These are phyloP conservation scores for Callocephalon fimbriatum DNA, from an alignment of 2,113 vertebrate genomes.

Conservation along the genomic window DNA sequence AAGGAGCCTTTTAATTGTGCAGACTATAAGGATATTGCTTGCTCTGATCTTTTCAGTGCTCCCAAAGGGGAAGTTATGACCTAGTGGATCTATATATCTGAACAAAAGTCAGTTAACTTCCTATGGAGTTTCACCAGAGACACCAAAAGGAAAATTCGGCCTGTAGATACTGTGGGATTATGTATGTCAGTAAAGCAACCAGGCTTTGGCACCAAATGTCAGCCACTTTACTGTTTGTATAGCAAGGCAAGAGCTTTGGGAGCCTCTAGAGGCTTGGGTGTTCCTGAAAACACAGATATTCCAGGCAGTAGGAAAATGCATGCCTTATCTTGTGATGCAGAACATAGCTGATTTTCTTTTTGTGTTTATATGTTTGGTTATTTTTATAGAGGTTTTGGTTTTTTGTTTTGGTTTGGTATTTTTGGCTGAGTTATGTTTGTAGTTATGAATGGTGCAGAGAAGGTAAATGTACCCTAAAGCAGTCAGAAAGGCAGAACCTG, in stretches of 20 bases:
- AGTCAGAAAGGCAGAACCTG: background rate
- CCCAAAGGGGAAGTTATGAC: background rate
- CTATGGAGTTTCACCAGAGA: background rate
- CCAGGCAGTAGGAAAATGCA: background rate
- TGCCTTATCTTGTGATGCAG: background rate
- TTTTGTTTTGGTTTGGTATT: too few species aligned
- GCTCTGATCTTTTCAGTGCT: background rate
- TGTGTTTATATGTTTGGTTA: background rate
- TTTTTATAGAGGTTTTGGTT: background rate
- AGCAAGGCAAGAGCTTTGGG: background rate
- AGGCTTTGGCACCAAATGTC: background rate
- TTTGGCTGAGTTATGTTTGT: background rate
- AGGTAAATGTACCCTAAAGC: background rate
- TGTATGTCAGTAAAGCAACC: background rate
- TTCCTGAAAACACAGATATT: background rate
- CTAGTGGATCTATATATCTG: background rate
- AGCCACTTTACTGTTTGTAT: background rate
- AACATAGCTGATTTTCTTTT: background rate
- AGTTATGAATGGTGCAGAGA: background rate
- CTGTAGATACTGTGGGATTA: background rate
- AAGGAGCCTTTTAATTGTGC: background rate
- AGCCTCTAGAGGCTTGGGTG: background rate
- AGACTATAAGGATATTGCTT: background rate
- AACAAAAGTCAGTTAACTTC: background rate
- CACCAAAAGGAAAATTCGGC: background rate